Evolutionary conservation across 2,113 vertebrate genomes (phyloP).

Genomic region (Nerophis ophidion): DNA sequence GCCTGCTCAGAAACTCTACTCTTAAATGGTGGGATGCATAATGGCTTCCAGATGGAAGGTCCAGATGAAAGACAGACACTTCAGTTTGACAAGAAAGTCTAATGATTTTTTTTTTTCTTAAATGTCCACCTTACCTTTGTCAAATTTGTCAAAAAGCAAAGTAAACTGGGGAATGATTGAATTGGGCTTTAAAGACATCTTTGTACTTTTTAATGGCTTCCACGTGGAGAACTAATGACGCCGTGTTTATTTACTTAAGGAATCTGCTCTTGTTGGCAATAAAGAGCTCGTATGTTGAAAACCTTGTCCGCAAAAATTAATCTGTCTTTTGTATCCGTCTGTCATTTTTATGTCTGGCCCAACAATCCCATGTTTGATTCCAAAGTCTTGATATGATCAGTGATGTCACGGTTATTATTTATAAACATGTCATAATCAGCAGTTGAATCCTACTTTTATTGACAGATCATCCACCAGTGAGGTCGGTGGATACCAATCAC

Average conservation of each 20-base stretch:
- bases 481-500: too few relatives aligned
- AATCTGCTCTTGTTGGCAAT: neutral
- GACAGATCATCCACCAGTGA: too few relatives aligned
- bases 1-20: slow-evolving; percentile 44
- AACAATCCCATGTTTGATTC: too few relatives aligned
- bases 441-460: too few relatives aligned
- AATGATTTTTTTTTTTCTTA: slow-evolving; percentile 36
- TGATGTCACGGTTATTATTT: too few relatives aligned
- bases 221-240: neutral
- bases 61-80: slow-evolving; percentile 65
- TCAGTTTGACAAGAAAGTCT: slow-evolving; percentile 37
- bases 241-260: neutral
- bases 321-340: neutral
- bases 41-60: slow-evolving; percentile 63
- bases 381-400: too few relatives aligned
- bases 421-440: too few relatives aligned
- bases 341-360: too few relatives aligned
- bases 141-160: slow-evolving; percentile 11
- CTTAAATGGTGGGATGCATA: slow-evolving; percentile 60
- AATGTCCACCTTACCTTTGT: neutral
- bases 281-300: slow-evolving; percentile 7
- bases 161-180: slow-evolving; percentile 10
- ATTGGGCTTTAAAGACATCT: slow-evolving; percentile 8
- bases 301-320: neutral
- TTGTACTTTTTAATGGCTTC: slow-evolving; percentile 2